Conservation (phyloP, 2,113 vertebrate species). For the Colius striatus region DNA sequence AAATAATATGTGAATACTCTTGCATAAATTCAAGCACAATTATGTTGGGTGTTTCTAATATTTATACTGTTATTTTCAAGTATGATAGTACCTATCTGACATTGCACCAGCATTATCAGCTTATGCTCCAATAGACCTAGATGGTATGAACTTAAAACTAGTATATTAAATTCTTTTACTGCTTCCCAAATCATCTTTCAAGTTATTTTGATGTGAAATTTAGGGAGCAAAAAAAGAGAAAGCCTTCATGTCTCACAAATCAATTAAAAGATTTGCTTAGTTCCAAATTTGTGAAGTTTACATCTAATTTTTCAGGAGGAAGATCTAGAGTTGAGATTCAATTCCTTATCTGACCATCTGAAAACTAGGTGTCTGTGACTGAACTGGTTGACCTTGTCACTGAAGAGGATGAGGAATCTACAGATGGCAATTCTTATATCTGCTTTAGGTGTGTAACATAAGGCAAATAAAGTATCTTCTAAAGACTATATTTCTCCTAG, state of each 20-base stretch:
- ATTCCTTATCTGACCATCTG: neutral
- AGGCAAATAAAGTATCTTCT: neutral
- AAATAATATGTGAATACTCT: neutral
- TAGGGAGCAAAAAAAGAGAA: neutral
- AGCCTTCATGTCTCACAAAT: neutral
- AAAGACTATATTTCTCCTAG: neutral
- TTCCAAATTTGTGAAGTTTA: neutral
- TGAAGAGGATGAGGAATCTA: neutral
- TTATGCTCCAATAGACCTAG: neutral
- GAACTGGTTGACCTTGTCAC: neutral
- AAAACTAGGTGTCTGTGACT: neutral
- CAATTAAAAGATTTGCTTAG: neutral
- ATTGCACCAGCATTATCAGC: neutral
- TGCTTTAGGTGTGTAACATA: neutral
- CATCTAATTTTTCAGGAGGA: neutral
- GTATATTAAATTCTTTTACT: neutral
- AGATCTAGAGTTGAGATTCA: neutral
- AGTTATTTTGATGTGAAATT: slow-evolving; percentile 30
- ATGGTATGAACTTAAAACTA: neutral
- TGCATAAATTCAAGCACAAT: neutral
- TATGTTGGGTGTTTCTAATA: neutral
- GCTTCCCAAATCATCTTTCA: slow-evolving; percentile 1
- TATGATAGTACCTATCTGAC: neutral
- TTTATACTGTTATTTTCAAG: slow-evolving; percentile 1
- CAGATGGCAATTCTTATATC: neutral